Percentiles rank a stretch among this genome's conserved stretches.
Conservation (phyloP, 2,888 invertebrate species). For the Sinhomidia bicolor region DNA sequence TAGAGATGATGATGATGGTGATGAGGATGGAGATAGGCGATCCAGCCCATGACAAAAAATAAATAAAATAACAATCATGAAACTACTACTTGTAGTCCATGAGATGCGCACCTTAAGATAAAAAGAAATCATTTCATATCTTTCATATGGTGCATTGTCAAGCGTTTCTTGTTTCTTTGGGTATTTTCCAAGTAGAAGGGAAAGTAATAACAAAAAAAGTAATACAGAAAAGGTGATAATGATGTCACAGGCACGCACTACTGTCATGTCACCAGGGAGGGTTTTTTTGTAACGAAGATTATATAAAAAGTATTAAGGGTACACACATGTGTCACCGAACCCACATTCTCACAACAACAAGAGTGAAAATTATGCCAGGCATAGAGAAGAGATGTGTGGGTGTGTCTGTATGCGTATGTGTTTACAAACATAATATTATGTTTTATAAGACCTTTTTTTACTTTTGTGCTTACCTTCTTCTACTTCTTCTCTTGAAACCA, state of each 20-base stretch:
- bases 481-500: no score
- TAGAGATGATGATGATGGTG: not conserved
- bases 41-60: not conserved
- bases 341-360: no score
- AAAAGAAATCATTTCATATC: not conserved
- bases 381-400: not conserved
- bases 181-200: not conserved
- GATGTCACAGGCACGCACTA: not conserved
- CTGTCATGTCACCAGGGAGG: not conserved
- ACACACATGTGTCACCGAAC: conserved; percentile 13
- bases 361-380: conserved; percentile 24
- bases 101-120: not conserved
- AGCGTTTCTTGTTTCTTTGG: not conserved
- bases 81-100: no score
- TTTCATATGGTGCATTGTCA: no score
- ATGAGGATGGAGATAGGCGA: not conserved
- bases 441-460: not conserved
- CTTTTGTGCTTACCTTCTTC: not conserved
- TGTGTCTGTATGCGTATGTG: not conserved
- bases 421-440: conserved; percentile 9
- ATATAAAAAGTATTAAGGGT: not conserved
- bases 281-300: not conserved
- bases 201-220: not conserved
- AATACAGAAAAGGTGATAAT: not conserved
- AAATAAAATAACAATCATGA: not conserved